Evolutionary conservation across 2,113 vertebrate genomes (phyloP).

Genomic region (Eurypyga helias): DNA sequence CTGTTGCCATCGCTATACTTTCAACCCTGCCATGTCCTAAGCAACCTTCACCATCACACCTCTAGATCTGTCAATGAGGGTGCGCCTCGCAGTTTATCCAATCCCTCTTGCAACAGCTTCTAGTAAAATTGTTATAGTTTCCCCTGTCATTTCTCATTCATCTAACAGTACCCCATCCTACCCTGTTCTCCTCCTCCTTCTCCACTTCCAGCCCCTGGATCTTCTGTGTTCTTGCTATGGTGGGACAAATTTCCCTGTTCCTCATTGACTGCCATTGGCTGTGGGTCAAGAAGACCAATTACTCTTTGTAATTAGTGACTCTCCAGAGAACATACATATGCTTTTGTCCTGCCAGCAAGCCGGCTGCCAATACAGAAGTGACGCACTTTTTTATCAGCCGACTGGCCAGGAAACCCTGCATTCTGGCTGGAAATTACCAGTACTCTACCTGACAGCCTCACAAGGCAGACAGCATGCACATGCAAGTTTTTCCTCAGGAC

Average conservation of each 20-base stretch:
- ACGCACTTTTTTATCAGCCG: not conserved
- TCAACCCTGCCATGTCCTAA: not conserved
- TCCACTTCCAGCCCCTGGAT: not conserved
- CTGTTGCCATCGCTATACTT: accelerated
- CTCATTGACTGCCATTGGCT: accelerated
- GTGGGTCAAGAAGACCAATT: not conserved
- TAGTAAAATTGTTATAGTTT: not conserved
- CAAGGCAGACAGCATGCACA: not conserved
- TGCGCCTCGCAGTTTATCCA: not conserved
- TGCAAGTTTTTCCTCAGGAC: not conserved
- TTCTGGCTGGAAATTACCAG: not conserved
- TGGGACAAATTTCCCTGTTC: not conserved
- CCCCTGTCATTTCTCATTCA: not conserved
- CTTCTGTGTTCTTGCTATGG: accelerated
- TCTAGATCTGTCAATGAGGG: not conserved
- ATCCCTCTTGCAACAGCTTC: not conserved
- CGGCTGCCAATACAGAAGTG: not conserved
- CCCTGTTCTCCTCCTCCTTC: not conserved
- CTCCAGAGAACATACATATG: not conserved
- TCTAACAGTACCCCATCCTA: not conserved
- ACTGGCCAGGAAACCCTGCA: not conserved
- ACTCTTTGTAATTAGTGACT: not conserved
- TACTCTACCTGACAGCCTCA: not conserved
- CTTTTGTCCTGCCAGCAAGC: not conserved
- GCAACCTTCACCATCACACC: not conserved